Evolutionary conservation across 2,797 vertebrate species (phyloP), one percentile per base, ranked within the genome.

Genomic region (Calcarius lapponicus): DNA sequence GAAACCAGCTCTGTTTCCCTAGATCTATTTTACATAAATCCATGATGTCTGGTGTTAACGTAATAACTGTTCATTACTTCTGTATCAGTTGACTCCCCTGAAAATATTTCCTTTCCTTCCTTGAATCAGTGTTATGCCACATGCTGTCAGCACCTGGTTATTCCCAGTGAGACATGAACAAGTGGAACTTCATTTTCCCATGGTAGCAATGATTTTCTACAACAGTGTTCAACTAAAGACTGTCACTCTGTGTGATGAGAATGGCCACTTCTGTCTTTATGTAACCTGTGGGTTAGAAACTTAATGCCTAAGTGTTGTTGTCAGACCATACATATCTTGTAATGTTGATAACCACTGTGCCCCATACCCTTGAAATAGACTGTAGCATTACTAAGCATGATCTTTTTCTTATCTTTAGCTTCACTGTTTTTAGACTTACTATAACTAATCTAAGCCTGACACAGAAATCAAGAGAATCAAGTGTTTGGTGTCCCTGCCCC

Each of bases 401-500:
- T 31, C 5, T 36, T 58, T 32, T 67, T n/a, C 28, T 40, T 26
- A 42, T 48, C 19, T 75, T 79, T 40, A 72, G 20, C 32, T 38
- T 90, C 32, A 13, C n/a, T 85, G 1, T 42, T 93, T 82, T 85
- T 36, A 64, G 24, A 42, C 8, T 62, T 69, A 19, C 2, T 53
- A 10, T 45, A 65, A 47, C 15, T 76, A 0, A 0, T 66, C 10
- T 50, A 47, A 54, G 19, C n/a, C 7, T 8, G 16, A n/a, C 4
- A 4, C 13, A 40, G 47, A 90, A 87, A 47, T 72, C 0, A 4
- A 15, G 66, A 47, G 4, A 40, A 43, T 75, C 29, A 40, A 45
- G 36, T 48, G 17, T 40, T 64, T 87, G 38, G 6, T 72, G 34
- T 88, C 18, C 58, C 58, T 53, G 42, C 7, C 32, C 32, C 50